Percentiles rank a stretch among this genome's conserved stretches.
Conservation (phyloP, 2,113 vertebrate genomes). For the Petrocephalus zakoni region DNA sequence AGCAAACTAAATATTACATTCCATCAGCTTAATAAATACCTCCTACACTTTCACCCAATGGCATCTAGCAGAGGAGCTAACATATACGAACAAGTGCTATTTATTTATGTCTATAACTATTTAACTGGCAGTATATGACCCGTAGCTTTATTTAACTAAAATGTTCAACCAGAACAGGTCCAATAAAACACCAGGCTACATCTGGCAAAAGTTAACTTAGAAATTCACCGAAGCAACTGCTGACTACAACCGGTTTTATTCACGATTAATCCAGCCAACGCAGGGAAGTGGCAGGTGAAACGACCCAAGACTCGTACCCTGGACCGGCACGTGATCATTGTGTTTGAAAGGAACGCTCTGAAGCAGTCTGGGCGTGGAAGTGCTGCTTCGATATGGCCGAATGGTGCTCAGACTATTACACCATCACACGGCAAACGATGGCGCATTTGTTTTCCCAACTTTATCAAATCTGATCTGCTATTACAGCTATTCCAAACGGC, state of each 20-base stretch:
- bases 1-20: not conserved
- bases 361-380: not conserved
- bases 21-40: constrained; percentile 1
- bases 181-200: not conserved
- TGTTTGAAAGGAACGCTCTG: not conserved
- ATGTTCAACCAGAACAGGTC: not conserved
- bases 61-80: not conserved
- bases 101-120: not conserved
- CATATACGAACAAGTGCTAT: not conserved
- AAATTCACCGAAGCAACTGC: not conserved
- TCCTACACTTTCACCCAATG: not conserved
- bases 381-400: not conserved
- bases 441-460: constrained; percentile 30
- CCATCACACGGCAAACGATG: not conserved
- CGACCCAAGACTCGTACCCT: not conserved
- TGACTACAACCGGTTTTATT: not conserved
- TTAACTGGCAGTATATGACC: not conserved
- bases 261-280: not conserved
- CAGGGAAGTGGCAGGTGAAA: not conserved
- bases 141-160: not conserved
- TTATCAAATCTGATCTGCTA: constrained; percentile 49
- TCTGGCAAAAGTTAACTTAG: not conserved
- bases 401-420: not conserved
- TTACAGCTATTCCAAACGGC: constrained; percentile 40
- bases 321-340: not conserved